Evolutionary conservation across 2,113 vertebrate genomes (phyloP).

Genomic region (Entomyzon cyanotis): DNA sequence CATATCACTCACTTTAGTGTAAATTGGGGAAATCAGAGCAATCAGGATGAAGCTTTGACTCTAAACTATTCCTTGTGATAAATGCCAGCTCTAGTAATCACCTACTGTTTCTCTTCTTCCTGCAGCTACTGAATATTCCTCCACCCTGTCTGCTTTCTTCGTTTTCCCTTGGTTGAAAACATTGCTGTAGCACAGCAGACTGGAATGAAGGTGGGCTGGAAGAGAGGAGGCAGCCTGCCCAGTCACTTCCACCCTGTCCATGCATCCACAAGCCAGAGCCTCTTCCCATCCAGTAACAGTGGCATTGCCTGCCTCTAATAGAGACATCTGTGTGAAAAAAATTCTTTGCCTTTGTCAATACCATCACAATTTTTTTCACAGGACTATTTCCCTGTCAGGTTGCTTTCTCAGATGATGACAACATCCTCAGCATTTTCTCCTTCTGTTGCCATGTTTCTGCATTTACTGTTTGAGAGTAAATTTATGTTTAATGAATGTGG

Average conservation of each 20-base stretch:
- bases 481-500: background rate
- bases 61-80: background rate
- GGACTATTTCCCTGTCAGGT: background rate
- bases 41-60: background rate
- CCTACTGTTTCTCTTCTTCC: background rate
- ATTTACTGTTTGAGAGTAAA: background rate
- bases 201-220: background rate
- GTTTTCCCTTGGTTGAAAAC: background rate
- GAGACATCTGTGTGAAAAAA: background rate
- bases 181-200: background rate
- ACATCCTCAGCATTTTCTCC: background rate
- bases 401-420: background rate
- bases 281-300: background rate
- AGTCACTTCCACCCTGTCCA: background rate
- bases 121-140: background rate
- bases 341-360: background rate
- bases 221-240: background rate
- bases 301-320: background rate
- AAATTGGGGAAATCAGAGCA: background rate
- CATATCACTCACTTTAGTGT: background rate
- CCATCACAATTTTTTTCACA: background rate
- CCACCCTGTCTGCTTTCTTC: fast-evolving
- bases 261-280: background rate
- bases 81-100: background rate
- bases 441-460: background rate